A percentile compares a stretch with the other conserved stretches of the same genome.
phyloP scores from a whole-genome alignment of 2,113 vertebrate species.

The Gavia stellata region DNA sequence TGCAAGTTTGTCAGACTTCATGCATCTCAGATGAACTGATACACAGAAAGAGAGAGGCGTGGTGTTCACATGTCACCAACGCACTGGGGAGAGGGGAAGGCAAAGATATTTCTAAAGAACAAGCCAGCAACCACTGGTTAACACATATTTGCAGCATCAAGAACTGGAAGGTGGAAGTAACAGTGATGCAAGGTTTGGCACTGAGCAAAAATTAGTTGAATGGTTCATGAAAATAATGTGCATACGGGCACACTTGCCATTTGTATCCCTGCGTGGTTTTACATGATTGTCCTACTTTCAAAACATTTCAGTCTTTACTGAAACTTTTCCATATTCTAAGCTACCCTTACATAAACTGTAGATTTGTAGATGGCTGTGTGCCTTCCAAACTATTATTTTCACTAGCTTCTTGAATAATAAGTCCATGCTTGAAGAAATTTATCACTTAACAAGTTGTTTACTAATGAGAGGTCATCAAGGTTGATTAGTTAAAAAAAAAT shows the following conservation, averaged over 20 bases:
- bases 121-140: neutral
- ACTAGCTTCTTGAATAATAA: neutral
- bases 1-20: neutral
- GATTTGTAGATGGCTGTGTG: neutral
- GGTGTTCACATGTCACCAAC: neutral
- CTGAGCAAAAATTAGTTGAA: neutral
- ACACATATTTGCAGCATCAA: neutral
- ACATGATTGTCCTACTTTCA: neutral
- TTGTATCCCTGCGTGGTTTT: neutral
- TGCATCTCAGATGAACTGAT: neutral
- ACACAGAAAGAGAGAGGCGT: neutral
- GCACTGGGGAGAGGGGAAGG: neutral
- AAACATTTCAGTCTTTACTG: neutral
- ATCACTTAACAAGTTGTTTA: neutral
- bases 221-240: neutral
- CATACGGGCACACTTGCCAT: neutral
- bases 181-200: neutral
- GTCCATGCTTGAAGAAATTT: neutral
- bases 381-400: neutral
- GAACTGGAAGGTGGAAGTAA: neutral
- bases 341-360: neutral
- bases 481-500: neutral
- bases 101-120: neutral
- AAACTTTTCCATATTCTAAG: neutral
- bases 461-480: constrained; percentile 13